A percentile compares a stretch with the other conserved stretches of the same genome.
phyloP scores from a whole-genome alignment of 1,140 invertebrate genomes.

The Scaptomyza pallida region DNA sequence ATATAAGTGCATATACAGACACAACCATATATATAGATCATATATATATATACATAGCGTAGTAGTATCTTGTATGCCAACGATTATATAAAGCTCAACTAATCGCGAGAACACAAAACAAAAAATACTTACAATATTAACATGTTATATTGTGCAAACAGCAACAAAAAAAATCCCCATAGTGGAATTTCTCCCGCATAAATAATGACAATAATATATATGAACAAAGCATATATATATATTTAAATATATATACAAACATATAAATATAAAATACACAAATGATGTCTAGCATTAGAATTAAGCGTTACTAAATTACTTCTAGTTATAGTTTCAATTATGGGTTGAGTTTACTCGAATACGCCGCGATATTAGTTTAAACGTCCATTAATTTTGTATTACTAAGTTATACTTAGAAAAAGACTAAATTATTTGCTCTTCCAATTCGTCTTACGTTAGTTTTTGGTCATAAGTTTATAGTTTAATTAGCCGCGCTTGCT shows the following conservation, averaged over 20 bases:
- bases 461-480: slow-evolving; percentile 55
- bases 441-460: slow-evolving; percentile 67
- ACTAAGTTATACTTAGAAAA: slow-evolving; percentile 64
- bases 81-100: slow-evolving; percentile 55
- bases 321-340: slow-evolving; percentile 14
- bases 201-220: slow-evolving; percentile 82
- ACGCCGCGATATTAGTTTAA: slow-evolving; percentile 72
- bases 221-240: slow-evolving; percentile 44
- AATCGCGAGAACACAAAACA: slow-evolving; percentile 30
- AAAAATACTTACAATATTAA: slow-evolving; percentile 9
- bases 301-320: slow-evolving; percentile 61
- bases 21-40: slow-evolving; percentile 41
- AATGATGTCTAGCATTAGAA: slow-evolving; percentile 64
- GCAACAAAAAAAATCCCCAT: slow-evolving; percentile 62
- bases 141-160: slow-evolving; percentile 29
- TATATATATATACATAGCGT: slow-evolving; percentile 54
- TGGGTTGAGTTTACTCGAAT: slow-evolving; percentile 40
- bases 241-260: slow-evolving; percentile 33
- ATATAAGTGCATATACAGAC: slow-evolving; percentile 45
- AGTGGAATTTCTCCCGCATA: slow-evolving; percentile 78
- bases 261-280: slow-evolving; percentile 52
- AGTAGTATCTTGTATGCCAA: slow-evolving; percentile 69
- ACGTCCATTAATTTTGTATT: slow-evolving; percentile 33
- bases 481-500: slow-evolving; percentile 80
- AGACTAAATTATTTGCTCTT: slow-evolving; percentile 81